These are phyloP conservation scores for Leptopilina clavipes DNA, from an alignment of 1,140 invertebrate genomes.

Conservation along the genomic window DNA sequence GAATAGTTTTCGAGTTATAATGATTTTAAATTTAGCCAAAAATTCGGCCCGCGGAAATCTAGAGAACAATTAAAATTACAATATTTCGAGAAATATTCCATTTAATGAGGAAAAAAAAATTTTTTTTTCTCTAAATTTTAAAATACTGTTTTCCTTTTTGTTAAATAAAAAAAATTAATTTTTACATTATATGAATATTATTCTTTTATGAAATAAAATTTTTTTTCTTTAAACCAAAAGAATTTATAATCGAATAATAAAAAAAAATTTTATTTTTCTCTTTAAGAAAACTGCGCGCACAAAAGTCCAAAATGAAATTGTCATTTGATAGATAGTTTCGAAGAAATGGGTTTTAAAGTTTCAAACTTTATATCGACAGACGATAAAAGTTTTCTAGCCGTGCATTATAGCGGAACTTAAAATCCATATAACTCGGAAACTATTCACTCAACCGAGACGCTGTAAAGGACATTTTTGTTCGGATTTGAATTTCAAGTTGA, in stretches of 20 bases:
- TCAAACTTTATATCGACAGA: not conserved
- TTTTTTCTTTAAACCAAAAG: not conserved
- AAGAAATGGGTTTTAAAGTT: not conserved
- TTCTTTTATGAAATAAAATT: too few relatives aligned
- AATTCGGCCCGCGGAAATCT: too few relatives aligned
- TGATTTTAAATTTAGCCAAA: too few relatives aligned
- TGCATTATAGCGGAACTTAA: constrained; percentile 1
- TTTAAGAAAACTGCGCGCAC: not conserved
- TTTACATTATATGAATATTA: too few relatives aligned
- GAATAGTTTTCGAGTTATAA: too few relatives aligned
- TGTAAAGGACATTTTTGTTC: not conserved
- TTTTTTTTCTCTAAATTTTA: too few relatives aligned
- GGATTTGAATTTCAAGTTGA: not conserved
- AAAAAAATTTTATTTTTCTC: not conserved
- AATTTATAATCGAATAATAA: not conserved
- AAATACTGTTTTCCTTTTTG: too few relatives aligned
- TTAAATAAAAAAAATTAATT: too few relatives aligned
- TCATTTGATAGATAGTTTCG: not conserved
- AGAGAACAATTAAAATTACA: too few relatives aligned
- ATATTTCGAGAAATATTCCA: too few relatives aligned
- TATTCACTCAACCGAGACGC: not conserved
- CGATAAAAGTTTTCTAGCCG: not conserved
- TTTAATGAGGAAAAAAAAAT: too few relatives aligned
- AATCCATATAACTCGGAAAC: not conserved
- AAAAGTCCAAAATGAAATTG: not conserved